Percentiles rank a stretch among this genome's conserved stretches.
Conservation (phyloP, 2,113 vertebrate genomes). For the Lampris incognitus region DNA sequence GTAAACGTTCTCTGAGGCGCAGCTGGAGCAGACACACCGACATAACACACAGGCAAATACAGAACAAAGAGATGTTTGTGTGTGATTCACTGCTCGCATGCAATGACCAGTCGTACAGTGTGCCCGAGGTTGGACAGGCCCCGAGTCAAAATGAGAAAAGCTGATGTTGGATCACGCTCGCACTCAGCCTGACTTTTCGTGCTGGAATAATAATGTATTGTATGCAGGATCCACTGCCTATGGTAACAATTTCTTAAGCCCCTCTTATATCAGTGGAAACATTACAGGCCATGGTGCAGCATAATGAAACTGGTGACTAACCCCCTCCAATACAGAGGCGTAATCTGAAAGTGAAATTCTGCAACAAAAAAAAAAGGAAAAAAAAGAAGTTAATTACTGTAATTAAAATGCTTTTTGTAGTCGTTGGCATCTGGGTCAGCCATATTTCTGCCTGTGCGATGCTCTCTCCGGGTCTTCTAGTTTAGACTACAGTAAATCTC, state of each 20-base stretch:
- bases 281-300: neutral
- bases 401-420: constrained; percentile 16
- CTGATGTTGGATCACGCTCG: neutral
- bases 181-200: neutral
- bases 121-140: neutral
- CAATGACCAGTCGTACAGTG: neutral
- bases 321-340: constrained; percentile 26
- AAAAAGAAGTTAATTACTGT: neutral
- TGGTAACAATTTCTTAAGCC: neutral
- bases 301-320: neutral
- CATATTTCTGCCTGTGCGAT: constrained; percentile 3
- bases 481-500: constrained; percentile 1
- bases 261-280: too few relatives aligned
- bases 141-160: neutral
- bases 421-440: constrained; percentile 23
- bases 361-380: neutral
- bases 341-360: constrained; percentile 23
- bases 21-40: constrained; percentile 39
- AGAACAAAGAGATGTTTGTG: neutral
- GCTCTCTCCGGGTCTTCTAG: too few relatives aligned
- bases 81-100: neutral
- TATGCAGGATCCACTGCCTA: neutral
- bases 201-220: neutral
- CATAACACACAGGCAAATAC: neutral
- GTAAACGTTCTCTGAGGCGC: constrained; percentile 82